Conservation (phyloP, 2,113 vertebrate species). For the Neofelis nebulosa region DNA sequence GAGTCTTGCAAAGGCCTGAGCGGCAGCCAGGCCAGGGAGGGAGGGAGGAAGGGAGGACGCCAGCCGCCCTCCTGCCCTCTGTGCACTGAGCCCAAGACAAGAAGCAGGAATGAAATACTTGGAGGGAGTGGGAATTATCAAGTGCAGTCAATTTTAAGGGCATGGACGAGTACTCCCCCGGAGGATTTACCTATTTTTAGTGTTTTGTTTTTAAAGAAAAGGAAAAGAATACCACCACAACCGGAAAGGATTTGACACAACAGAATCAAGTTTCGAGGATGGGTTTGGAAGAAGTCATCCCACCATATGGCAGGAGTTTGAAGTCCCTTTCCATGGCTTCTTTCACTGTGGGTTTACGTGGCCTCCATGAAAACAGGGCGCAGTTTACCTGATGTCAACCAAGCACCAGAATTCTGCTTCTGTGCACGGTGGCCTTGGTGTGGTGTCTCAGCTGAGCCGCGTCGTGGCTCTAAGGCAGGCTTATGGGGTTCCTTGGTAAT, state of each 20-base stretch:
- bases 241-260: background rate
- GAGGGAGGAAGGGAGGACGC: fast-evolving
- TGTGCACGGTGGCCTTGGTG: fast-evolving
- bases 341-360: background rate
- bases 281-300: background rate
- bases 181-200: background rate
- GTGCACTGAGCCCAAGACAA: background rate
- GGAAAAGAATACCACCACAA: background rate
- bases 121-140: background rate
- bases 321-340: background rate
- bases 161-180: background rate
- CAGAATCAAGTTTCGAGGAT: background rate
- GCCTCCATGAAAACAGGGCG: too few species aligned
- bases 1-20: background rate
- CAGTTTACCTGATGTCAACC: background rate
- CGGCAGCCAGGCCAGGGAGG: background rate
- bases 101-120: background rate
- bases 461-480: background rate
- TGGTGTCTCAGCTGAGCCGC: background rate
- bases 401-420: background rate
- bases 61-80: background rate
- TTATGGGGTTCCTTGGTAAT: background rate
- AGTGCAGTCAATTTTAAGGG: background rate
- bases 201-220: background rate
- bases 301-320: background rate